Base-by-base conservation (phyloP, 2,113 vertebrate species). In the Nothoprocta perdicaria region DNA sequence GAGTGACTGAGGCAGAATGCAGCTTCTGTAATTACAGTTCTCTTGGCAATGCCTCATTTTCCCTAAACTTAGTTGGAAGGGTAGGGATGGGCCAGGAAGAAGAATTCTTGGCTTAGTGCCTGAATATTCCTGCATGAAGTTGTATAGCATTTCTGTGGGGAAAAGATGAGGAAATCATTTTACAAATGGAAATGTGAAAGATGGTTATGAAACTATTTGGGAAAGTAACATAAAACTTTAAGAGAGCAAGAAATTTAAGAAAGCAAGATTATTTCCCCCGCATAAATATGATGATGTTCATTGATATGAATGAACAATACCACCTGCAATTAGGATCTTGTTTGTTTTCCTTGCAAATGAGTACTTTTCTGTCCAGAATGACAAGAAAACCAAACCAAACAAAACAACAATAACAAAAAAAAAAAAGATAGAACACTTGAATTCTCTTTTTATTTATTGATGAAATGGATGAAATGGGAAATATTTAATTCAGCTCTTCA, bases 11-110 rank as follows among this genome's bases (percentile, higher is more conserved):
- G 81, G 11, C 55, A 80, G 58, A 81, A 65, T 94, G 58, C 79
- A 94, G 65, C 35, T 95, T 76, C 73, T 88, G 69, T 86, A 95
- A 95, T 90, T 95, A 80, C 33, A 84, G 6, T 35, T 68, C 79
- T 92, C 62, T 46, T 1, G 2, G 33, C 1, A 71, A 3, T 48
- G 86, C 15, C 17, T 79, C 55, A 45, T 88, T 88, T 93, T 83
- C 48, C 41, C 61, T 63, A 65, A 86, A 83, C 9, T 10, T 38
- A 77, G 91, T 29, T 83, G 19, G 0, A 53, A 53, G 52, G 26
- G 26, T 8, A 14, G 52, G 52, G 24, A 53, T 0, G 0, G 6
- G 24, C 19, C 19, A 4, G 9, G 2, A 26, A 80, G 84, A 43
- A 78, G 7, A 55, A 55, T 58, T 35, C 22, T 27, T 89, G 69